Base-by-base conservation (phyloP, 2,113 vertebrate species). In the Lamprologus speciosus region DNA sequence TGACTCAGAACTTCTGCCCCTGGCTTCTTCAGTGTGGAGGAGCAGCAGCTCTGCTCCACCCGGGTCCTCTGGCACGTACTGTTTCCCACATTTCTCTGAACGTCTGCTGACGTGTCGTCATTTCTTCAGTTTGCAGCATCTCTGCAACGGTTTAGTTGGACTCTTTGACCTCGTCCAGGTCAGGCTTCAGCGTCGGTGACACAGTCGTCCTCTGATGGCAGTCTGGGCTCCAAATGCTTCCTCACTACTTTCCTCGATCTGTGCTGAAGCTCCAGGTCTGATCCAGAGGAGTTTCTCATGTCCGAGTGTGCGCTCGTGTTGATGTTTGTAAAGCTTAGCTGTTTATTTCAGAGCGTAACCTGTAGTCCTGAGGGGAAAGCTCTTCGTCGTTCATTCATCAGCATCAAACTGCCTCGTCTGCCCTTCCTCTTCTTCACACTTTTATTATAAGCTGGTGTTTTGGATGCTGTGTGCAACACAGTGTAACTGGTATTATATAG, bases 91-190 rank as follows among this genome's bases (percentile, higher is more conserved):
- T 60, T 60, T 60, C 26, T 60, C 14, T 60, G 26, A 60, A 60
- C 10, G 26, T 58, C 2, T 28, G 55, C 0, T 9, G 55, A 58
- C 0, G 26, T 0, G 55, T 58, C 55, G 0, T 28, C 5, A 28
- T 16, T 57, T 28, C 54, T 57, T 57, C 54, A 26, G 12, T 14
- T 57, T 58, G 26, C 8, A 9, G 13, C 55, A 31, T 58, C 26
- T 58, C 26, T 60, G 57, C 8, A 17, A 31, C 26, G 0, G 14
- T 31, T 60, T 31, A 0, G 26, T 60, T 10, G 57, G 14, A 1
- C 28, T 19, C 28, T 63, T 60, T 33, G 58, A 11, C 28, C 9
- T 33, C 16, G 0, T 19, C 16, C 28, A 19, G 57, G 57, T 60
- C 57, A 33, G 28, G 58, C 58, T 63, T 19, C 58, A 7, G 58